A percentile compares a stretch with the other conserved stretches of the same genome.
Conservation (phyloP, 2,113 vertebrate genomes). For the Donacobius atricapilla region DNA sequence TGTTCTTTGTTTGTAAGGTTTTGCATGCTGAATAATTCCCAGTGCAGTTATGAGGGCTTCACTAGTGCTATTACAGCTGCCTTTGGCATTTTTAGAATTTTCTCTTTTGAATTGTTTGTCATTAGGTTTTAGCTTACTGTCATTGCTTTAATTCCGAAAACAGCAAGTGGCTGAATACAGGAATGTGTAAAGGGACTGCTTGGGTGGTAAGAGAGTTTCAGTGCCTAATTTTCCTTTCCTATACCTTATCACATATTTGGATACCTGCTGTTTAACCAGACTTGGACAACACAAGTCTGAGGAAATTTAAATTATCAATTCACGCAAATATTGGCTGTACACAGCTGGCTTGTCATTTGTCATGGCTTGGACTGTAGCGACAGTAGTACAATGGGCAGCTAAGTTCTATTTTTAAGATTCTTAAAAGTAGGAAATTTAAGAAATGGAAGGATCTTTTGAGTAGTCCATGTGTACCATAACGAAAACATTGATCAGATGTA, state of each 20-base stretch:
- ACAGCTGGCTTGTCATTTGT: neutral
- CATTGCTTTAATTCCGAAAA: neutral
- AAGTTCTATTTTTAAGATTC: neutral
- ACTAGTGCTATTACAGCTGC: neutral
- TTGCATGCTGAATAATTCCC: neutral
- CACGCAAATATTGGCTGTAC: neutral
- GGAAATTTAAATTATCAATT: neutral
- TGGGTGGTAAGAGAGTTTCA: neutral
- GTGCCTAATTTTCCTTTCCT: neutral
- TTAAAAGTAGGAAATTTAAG: neutral
- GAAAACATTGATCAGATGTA: neutral
- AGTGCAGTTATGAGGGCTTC: neutral
- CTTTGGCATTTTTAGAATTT: neutral
- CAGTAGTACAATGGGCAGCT: neutral
- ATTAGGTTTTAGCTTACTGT: neutral
- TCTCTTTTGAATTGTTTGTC: neutral
- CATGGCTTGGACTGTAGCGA: neutral
- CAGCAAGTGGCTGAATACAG: neutral
- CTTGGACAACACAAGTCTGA: neutral
- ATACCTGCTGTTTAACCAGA: neutral
- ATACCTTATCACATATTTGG: neutral
- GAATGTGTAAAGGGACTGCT: neutral
- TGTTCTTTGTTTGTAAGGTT: neutral
- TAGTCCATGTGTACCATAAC: neutral
- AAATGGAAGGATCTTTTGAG: neutral